Evolutionary conservation across 2,797 vertebrate genomes (phyloP).

Genomic region (Clarias pachynema): DNA sequence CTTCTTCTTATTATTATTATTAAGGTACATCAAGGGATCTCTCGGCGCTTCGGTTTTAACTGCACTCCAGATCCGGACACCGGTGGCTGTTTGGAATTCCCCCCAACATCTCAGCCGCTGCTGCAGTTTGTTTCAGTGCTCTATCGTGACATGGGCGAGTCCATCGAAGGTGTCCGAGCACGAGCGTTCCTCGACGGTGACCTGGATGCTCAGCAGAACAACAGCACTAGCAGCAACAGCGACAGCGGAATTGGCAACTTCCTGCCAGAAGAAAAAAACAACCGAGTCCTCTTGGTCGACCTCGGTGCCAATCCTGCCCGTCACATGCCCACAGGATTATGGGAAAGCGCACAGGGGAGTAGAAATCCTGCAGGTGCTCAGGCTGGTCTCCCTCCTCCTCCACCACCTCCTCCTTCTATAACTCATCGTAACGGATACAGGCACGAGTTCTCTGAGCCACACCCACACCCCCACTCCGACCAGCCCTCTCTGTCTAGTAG

Average conservation of each 20-base stretch:
- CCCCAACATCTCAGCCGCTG: constrained; percentile 89
- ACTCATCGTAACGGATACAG: constrained; percentile 83
- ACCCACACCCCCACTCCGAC: constrained; percentile 60
- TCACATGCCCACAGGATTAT: constrained; percentile 75
- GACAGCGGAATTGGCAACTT: constrained; percentile 97
- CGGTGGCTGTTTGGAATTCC: constrained; percentile 93
- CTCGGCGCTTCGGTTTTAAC: constrained; percentile 87
- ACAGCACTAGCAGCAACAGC: constrained; percentile 97
- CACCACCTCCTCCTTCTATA: constrained; percentile 57
- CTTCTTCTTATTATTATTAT: neutral
- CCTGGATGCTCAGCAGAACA: constrained; percentile 83
- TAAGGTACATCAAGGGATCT: constrained; percentile 84
- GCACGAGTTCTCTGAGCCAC: constrained; percentile 79
- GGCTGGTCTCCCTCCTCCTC: constrained; percentile 62
- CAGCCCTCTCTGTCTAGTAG: constrained; percentile 77
- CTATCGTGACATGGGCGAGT: constrained; percentile 95
- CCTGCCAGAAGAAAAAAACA: constrained; percentile 90
- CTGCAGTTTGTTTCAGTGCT: constrained; percentile 95
- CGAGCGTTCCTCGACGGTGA: constrained; percentile 87
- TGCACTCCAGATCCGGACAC: constrained; percentile 96
- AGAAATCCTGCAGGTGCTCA: constrained; percentile 65
- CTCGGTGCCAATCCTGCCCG: constrained; percentile 83
- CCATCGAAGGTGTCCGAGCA: constrained; percentile 91
- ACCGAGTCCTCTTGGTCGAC: constrained; percentile 90
- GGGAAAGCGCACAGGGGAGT: constrained; percentile 79